These are phyloP conservation scores for Puntigrus tetrazona DNA, from an alignment of 2,113 vertebrate species.

Conservation along the genomic window DNA sequence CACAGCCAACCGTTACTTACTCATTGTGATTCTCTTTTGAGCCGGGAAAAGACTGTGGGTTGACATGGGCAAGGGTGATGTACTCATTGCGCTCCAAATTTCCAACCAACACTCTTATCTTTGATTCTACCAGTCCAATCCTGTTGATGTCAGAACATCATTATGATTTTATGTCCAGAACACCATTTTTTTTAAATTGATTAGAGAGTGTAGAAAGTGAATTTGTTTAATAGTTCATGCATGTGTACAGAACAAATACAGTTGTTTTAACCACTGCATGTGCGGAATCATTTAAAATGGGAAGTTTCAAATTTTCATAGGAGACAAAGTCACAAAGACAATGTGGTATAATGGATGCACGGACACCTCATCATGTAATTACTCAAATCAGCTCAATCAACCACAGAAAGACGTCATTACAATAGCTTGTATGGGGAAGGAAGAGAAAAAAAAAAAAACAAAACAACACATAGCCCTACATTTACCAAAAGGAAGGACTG, in stretches of 20 bases:
- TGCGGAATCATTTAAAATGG: neutral
- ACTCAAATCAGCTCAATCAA: neutral
- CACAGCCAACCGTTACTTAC: slow-evolving; percentile 74
- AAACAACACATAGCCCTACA: neutral
- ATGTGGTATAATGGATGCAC: neutral
- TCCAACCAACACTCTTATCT: slow-evolving; percentile 94
- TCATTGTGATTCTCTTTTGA: slow-evolving; percentile 81
- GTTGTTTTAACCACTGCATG: neutral
- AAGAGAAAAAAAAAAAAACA: too few species aligned
- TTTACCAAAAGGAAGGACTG: too few species aligned
- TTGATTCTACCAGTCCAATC: slow-evolving; percentile 96
- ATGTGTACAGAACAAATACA: neutral
- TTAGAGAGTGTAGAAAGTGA: neutral
- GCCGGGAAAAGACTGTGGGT: slow-evolving; percentile 92
- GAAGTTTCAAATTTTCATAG: too few species aligned
- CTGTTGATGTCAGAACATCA: slow-evolving; percentile 64
- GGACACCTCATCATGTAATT: too few species aligned
- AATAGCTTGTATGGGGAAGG: neutral
- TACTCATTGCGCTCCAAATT: slow-evolving; percentile 96
- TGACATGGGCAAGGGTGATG: slow-evolving; percentile 93
- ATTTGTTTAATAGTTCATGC: neutral
- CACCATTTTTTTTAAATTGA: neutral
- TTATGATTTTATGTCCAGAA: neutral
- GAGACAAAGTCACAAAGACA: too few species aligned
- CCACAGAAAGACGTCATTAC: neutral